Base-by-base conservation (phyloP, 2,888 invertebrate genomes). In the Andrena hattorfiana region DNA sequence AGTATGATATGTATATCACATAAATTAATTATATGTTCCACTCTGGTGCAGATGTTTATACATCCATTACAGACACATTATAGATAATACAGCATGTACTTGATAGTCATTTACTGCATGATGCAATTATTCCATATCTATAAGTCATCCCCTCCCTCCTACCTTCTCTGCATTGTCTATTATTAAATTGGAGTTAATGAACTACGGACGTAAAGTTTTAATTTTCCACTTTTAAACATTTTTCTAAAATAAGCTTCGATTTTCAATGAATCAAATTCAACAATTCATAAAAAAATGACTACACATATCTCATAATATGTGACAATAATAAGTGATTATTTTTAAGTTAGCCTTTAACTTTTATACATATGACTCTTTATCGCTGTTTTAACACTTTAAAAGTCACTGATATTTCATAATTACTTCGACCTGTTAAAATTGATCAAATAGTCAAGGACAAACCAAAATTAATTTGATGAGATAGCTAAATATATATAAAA, bases 121-220 rank as follows among this genome's bases (percentile, higher is more conserved):
- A 54, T 64, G 72, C 32, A 72, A 72, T 64, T 64, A 16, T 72
- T 72, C 49, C 32, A 54, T 35, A 8, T 35, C 23, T 30, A 63
- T 49, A 71, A 72, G 8, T 63, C 51, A 72, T 5, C 64, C 32
- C 32, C 42, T 10, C n/a, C n/a, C 32, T 32, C 35, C 20, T 35
- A 30, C 13, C 6, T 63, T 63, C 48, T 63, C 30, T 63, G 16
- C 10, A n/a, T 71, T 28, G 48, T 42, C 42, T 42, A 20, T 51
- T 20, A 20, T 51, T 72, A 72, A 63, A 51, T 26, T 32, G 51
- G 42, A 23, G 49, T 63, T 72, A n/a, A 72, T 72, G 30, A 72
- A 49, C 49, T 51, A 49, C n/a, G 10, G 6, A 59, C 26, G 26
- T n/a, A 49, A 16, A 10, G 26, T 32, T 23, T 59, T 28, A 26